These are phyloP conservation scores for Sarcophaga caerulescens DNA, from an alignment of 2,888 invertebrate genomes.

Conservation along the genomic window DNA sequence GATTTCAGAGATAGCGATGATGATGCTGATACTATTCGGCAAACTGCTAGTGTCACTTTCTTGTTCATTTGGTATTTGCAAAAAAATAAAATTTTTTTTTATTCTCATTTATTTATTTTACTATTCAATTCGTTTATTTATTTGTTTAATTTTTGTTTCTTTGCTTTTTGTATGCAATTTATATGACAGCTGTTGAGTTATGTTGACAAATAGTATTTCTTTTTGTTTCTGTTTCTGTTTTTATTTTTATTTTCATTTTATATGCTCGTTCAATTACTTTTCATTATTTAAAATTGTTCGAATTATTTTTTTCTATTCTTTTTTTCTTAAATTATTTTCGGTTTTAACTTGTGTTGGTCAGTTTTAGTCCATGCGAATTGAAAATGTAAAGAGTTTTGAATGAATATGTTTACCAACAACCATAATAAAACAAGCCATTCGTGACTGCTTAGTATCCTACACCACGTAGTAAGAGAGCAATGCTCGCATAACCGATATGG, in stretches of 20 bases:
- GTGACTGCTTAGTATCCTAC: background rate
- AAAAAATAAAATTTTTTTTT: background rate
- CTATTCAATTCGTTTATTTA: background rate
- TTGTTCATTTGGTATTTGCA: too few relatives aligned
- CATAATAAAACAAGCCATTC: background rate
- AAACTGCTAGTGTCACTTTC: too few relatives aligned
- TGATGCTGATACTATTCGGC: too few relatives aligned
- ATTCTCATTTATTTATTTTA: background rate
- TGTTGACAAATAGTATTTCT: background rate
- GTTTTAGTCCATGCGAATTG: background rate
- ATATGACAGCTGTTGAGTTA: constrained; percentile 13
- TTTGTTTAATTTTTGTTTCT: background rate
- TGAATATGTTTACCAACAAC: background rate
- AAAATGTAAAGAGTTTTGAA: background rate
- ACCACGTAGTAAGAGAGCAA: too few relatives aligned
- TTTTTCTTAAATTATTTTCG: background rate
- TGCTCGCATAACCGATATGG: too few relatives aligned
- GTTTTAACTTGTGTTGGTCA: constrained; percentile 28
- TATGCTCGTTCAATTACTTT: background rate
- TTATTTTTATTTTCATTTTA: background rate
- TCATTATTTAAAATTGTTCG: background rate
- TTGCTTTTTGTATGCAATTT: background rate
- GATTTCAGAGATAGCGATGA: too few relatives aligned
- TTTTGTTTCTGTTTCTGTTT: background rate
- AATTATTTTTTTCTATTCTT: background rate